A percentile compares a stretch with the other conserved stretches of the same genome.
Conservation (phyloP, 1,140 invertebrate genomes). For the Anoplolepis gracilipes region DNA sequence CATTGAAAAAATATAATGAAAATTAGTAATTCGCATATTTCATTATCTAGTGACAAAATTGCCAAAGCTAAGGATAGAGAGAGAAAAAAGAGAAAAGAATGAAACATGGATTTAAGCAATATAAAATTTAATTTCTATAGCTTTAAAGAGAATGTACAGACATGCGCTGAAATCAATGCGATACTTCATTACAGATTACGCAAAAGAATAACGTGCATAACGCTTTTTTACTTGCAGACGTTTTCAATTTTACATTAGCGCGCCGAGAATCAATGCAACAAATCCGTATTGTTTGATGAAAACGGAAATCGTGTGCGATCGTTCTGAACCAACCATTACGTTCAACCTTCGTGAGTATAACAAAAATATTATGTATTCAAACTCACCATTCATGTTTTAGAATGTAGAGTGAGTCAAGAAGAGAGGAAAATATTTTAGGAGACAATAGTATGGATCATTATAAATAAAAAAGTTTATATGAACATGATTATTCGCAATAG, state of each 20-base stretch:
- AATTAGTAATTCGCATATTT: background rate
- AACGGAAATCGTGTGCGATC: slow-evolving; percentile 92
- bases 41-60: slow-evolving; percentile 1
- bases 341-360: slow-evolving; percentile 87
- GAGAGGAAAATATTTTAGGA: too few relatives aligned
- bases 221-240: slow-evolving; percentile 85
- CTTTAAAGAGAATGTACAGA: background rate
- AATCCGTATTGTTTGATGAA: slow-evolving; percentile 92
- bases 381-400: slow-evolving; percentile 36
- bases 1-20: slow-evolving; percentile 10
- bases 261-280: slow-evolving; percentile 88
- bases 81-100: background rate
- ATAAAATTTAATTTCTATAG: slow-evolving; percentile 13
- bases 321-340: slow-evolving; percentile 90
- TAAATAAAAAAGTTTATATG: too few relatives aligned
- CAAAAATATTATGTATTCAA: slow-evolving; percentile 5
- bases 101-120: background rate
- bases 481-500: too few relatives aligned
- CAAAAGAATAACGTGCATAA: slow-evolving; percentile 17
- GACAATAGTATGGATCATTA: too few relatives aligned
- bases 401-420: background rate
- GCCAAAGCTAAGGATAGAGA: background rate
- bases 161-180: background rate
- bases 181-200: background rate
- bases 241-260: slow-evolving; percentile 90